Evolutionary conservation across 2,888 invertebrate species (phyloP).

Genomic region (Sminthurides aquaticus): DNA sequence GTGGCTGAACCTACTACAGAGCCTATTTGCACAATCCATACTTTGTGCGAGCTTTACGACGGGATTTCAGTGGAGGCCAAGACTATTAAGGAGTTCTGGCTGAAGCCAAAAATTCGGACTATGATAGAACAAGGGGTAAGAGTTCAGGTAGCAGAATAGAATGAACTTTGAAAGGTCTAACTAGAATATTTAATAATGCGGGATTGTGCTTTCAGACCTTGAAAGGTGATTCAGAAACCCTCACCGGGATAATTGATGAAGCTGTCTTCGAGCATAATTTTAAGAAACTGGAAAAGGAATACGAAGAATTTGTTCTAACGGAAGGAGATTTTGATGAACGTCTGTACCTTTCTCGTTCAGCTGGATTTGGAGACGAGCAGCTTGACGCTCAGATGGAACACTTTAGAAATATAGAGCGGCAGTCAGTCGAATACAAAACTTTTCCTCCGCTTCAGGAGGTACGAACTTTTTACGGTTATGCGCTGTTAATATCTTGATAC

Average conservation of each 20-base stretch:
- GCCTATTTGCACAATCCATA: constrained; percentile 73
- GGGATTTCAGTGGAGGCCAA: constrained; percentile 81
- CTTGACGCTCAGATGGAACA: constrained; percentile 30
- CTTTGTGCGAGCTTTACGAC: constrained; percentile 71
- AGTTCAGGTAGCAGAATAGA: too few relatives aligned
- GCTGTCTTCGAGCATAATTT: constrained; percentile 76
- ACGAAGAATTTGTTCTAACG: constrained; percentile 82
- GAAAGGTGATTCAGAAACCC: constrained; percentile 62
- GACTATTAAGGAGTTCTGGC: constrained; percentile 80
- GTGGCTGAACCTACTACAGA: constrained; percentile 55
- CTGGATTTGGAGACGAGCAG: constrained; percentile 41
- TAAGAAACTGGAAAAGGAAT: constrained; percentile 73
- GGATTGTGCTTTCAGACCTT: constrained; percentile 56
- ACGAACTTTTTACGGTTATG: too few relatives aligned
- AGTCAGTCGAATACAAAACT: constrained; percentile 34
- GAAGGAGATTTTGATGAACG: constrained; percentile 94
- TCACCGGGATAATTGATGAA: constrained; percentile 68
- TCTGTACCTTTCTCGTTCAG: constrained; percentile 63
- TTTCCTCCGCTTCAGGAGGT: constrained; percentile 42
- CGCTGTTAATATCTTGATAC: too few relatives aligned
- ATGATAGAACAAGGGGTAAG: constrained; percentile 64
- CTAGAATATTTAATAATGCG: too few relatives aligned
- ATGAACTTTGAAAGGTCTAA: too few relatives aligned
- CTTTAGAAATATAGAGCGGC: constrained; percentile 38
- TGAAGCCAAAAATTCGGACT: constrained; percentile 68